These are phyloP conservation scores for Leptestheria dahalacensis DNA, from an alignment of 1,140 invertebrate genomes.

Conservation along the genomic window DNA sequence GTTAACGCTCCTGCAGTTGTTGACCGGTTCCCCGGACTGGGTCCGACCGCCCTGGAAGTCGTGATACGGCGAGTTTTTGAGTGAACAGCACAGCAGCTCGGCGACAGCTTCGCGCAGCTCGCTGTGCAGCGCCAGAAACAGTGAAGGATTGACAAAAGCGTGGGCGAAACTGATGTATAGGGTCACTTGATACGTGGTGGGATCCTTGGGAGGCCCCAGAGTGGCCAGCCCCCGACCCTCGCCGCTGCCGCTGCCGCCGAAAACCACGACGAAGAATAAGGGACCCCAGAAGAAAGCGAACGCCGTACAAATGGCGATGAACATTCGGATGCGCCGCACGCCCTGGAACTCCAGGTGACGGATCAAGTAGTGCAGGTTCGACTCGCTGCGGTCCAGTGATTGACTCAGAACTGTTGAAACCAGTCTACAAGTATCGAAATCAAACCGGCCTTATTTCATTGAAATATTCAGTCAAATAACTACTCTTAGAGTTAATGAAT, in stretches of 20 bases:
- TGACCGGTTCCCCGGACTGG: constrained; percentile 15
- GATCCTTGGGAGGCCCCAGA: constrained; percentile 49
- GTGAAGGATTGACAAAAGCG: constrained; percentile 65
- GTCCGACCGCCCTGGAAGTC: constrained; percentile 21
- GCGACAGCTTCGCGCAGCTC: constrained; percentile 46
- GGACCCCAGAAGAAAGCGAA: constrained; percentile 16
- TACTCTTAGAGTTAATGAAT: no score
- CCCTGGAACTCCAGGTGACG: constrained; percentile 14
- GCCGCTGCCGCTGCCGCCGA: background rate
- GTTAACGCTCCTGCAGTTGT: constrained; percentile 8
- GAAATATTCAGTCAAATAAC: no score
- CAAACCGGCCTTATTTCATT: no score
- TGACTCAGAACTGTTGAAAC: background rate
- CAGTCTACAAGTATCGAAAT: background rate
- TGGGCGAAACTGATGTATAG: constrained; percentile 75
- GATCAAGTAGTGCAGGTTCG: constrained; percentile 12
- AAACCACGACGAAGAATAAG: constrained; percentile 13
- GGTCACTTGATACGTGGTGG: constrained; percentile 47
- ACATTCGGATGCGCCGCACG: constrained; percentile 15
- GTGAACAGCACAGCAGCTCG: constrained; percentile 50
- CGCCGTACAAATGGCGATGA: constrained; percentile 12
- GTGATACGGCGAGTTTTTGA: constrained; percentile 34
- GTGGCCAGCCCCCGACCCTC: constrained; percentile 21
- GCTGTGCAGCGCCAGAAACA: constrained; percentile 59
- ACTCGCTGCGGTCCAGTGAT: background rate